These are phyloP conservation scores for Endomychus coccineus DNA, from an alignment of 2,888 invertebrate species.

Conservation along the genomic window DNA sequence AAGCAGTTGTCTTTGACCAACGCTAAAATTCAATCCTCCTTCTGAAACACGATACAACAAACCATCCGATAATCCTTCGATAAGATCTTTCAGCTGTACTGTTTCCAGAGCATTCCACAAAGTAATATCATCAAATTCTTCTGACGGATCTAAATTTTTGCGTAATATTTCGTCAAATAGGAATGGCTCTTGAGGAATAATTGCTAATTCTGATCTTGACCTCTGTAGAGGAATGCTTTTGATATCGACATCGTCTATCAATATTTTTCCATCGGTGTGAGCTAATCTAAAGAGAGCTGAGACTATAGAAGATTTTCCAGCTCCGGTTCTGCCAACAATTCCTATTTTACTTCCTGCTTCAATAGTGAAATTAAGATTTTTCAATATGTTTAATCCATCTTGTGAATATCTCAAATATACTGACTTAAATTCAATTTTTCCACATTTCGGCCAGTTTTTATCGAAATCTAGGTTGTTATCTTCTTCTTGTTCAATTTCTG, in stretches of 20 bases:
- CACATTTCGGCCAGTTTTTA: slow-evolving; percentile 61
- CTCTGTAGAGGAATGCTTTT: slow-evolving; percentile 62
- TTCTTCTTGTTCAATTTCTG: slow-evolving; percentile 56
- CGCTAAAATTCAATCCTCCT: slow-evolving; percentile 49
- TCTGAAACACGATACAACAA: slow-evolving; percentile 67
- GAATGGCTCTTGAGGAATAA: slow-evolving; percentile 82
- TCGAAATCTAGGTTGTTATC: slow-evolving; percentile 51
- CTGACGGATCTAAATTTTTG: slow-evolving; percentile 84
- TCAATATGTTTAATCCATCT: slow-evolving; percentile 65
- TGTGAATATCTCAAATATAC: slow-evolving; percentile 66
- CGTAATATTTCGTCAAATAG: slow-evolving; percentile 80
- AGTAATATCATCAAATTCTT: slow-evolving; percentile 65
- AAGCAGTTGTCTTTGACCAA: slow-evolving; percentile 57
- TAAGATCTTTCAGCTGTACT: slow-evolving; percentile 66
- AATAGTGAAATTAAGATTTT: slow-evolving; percentile 58
- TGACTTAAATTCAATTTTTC: slow-evolving; percentile 58
- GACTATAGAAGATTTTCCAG: slow-evolving; percentile 72
- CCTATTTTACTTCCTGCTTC: slow-evolving; percentile 65
- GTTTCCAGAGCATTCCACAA: slow-evolving; percentile 82
- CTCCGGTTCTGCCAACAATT: slow-evolving; percentile 75
- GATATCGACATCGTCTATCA: slow-evolving; percentile 72
- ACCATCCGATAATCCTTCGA: slow-evolving; percentile 53
- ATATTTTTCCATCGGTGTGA: slow-evolving; percentile 66
- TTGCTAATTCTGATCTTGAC: slow-evolving; percentile 68
- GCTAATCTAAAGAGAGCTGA: slow-evolving; percentile 74